Evolutionary conservation across 1,140 invertebrate species (phyloP), one percentile per base, ranked within the genome.

Genomic region (Nasonia vitripennis): DNA sequence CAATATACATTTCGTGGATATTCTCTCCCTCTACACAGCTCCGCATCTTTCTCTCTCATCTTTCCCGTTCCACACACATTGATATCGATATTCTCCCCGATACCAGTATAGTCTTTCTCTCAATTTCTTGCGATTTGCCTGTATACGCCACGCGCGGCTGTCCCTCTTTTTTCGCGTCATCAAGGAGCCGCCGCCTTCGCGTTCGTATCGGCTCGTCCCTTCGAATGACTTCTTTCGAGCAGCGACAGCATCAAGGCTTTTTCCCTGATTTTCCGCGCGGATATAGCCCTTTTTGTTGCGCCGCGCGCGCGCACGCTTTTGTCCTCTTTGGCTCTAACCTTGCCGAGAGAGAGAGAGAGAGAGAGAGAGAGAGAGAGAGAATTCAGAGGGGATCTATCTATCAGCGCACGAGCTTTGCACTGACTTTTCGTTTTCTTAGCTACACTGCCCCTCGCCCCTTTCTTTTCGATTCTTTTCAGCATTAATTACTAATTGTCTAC

Each of bases 81-180:
- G n/a, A 11, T 71, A 48, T 45, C 37, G 78, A 71, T 37, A 37
- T 37, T 37, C 34, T 62, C 55, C 6, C 6, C 55, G 14, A 55
- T 55, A 2, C 5, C 87, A 45, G 86, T 89, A 88, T 89, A 83
- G 85, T 87, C 88, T 87, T 87, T 87, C 84, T 45, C 86, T 89
- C 85, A 79, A 88, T 87, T 51, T 73, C 37, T 34, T 31, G 34
- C 37, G 67, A 86, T 84, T 81, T 41, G 74, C 7, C 14, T 67
- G 71, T 27, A 37, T 37, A 37, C 41, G 55, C 70, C 62, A 81
- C 67, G 79, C 81, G n/a, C 41, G 6, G 41, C 45, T 68, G 27
- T 34, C 68, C 71, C 20, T 37, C 34, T 70, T 68, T 68, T 83
- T 68, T 45, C 73, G 37, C 73, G 55, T 83, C 73, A 83, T 83